Conservation (phyloP, 1,140 invertebrate species). For the Philopotamus ludificatus region DNA sequence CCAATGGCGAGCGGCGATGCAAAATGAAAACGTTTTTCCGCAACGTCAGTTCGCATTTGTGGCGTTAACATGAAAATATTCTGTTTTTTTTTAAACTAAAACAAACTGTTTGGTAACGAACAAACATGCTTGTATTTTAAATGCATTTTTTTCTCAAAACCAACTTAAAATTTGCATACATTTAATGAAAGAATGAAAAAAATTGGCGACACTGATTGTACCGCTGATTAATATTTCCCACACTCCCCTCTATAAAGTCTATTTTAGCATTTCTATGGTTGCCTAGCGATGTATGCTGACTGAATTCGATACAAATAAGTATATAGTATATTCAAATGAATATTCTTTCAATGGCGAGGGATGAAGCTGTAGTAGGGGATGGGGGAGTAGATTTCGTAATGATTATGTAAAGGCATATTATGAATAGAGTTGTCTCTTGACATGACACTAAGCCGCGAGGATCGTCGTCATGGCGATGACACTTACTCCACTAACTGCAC, state of each 20-base stretch:
- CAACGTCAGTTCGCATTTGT: not conserved
- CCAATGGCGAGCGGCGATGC: not conserved
- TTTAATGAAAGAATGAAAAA: no score
- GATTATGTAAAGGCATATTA: slow-evolving; percentile 36
- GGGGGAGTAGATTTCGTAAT: slow-evolving; percentile 33
- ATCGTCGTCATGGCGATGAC: no score
- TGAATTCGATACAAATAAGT: slow-evolving; percentile 5
- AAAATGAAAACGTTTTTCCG: not conserved
- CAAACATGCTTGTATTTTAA: no score
- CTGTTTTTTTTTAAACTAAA: no score
- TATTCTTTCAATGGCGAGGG: slow-evolving; percentile 27
- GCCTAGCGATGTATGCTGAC: slow-evolving; percentile 1
- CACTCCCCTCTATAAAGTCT: no score
- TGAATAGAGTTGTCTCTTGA: slow-evolving; percentile 39
- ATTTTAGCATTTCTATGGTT: not conserved
- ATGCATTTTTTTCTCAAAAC: no score
- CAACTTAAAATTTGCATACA: no score
- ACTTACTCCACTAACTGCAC: no score
- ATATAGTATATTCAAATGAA: slow-evolving; percentile 41
- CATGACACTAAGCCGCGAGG: slow-evolving; percentile 39
- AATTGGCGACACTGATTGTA: no score
- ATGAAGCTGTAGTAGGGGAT: slow-evolving; percentile 10
- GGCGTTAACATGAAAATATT: not conserved
- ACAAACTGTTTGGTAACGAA: no score
- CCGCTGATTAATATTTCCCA: no score